Conservation (phyloP, 2,888 invertebrate genomes). For the Aporophyla lueneburgensis region DNA sequence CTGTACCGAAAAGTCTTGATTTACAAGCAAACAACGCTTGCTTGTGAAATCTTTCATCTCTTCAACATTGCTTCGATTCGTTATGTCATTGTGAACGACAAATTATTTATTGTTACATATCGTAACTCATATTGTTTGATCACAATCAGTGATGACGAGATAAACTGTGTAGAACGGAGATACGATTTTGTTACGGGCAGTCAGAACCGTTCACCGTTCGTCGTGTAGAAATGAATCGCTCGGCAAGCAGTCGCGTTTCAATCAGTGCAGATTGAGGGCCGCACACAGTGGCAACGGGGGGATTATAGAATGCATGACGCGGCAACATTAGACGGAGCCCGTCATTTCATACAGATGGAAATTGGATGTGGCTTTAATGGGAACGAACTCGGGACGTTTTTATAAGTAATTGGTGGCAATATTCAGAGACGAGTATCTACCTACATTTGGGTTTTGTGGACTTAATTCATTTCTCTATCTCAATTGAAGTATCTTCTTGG, state of each 20-base stretch:
- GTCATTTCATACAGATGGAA: slow-evolving; percentile 83
- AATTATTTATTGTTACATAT: slow-evolving; percentile 42
- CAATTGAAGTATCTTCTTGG: slow-evolving; percentile 21
- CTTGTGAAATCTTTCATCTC: slow-evolving; percentile 37
- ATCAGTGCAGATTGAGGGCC: slow-evolving; percentile 85
- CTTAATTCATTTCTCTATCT: slow-evolving; percentile 56
- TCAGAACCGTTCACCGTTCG: slow-evolving; percentile 56
- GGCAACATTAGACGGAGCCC: slow-evolving; percentile 81
- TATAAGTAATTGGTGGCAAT: slow-evolving; percentile 74
- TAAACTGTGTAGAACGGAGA: slow-evolving; percentile 49
- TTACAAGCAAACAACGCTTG: slow-evolving; percentile 24
- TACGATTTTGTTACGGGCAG: slow-evolving; percentile 46
- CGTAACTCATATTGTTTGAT: slow-evolving; percentile 40
- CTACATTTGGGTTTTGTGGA: slow-evolving; percentile 43
- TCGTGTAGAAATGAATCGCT: slow-evolving; percentile 76
- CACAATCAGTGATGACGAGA: slow-evolving; percentile 52
- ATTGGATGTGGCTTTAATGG: slow-evolving; percentile 83
- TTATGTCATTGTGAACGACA: slow-evolving; percentile 31
- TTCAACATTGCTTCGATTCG: slow-evolving; percentile 22
- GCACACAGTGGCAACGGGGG: slow-evolving; percentile 72
- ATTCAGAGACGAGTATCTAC: slow-evolving; percentile 53
- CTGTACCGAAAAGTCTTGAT: slow-evolving; percentile 13
- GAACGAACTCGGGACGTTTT: slow-evolving; percentile 73
- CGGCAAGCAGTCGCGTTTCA: slow-evolving; percentile 84
- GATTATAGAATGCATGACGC: slow-evolving; percentile 87